Base-by-base conservation (phyloP, 2,888 invertebrate genomes). In the Cheilosia grossa region DNA sequence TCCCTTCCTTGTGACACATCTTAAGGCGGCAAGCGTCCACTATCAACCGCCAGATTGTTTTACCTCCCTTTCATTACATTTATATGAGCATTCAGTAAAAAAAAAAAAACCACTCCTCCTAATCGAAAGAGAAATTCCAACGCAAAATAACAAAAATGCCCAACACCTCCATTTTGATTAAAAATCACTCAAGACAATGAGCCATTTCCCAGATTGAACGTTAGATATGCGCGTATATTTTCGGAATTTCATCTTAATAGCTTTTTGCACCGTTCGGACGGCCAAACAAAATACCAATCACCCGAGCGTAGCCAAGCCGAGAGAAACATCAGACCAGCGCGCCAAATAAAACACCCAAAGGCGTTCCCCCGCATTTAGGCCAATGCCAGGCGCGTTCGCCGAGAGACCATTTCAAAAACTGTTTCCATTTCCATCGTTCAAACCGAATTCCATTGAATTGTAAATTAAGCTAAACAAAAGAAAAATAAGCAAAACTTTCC, bases 381-480 rank as follows among this genome's bases (percentile, higher is more conserved):
- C 78, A 79, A 54, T 72, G 58, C 58, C 74, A 74, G 59, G 6
- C 40, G 30, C 30, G 30, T 9, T 30, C 30, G 9, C 21, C 13
- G 56, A 73, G 56, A 66, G 69, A 73, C 40, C 27, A 79, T 70
- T 64, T 82, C 21, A 27, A 56, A 72, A 82, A 78, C 61, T 64
- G 53, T 79, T 79, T 74, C 63, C 82, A 73, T 72, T 83, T 79
- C 59, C 69, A 79, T 59, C 66, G 58, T 53, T 66, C 49, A 17
- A 30, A 53, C 56, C 33, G 53, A 67, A 73, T 72, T 80, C 80
- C 75, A 85, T 80, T 75, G 75, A 85, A 85, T 85, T 81, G 70
- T 77, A 81, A 77, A 81, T 85, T 75, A 70, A 85, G 58, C 72
- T 80, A 77, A 85, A 81, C 85, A 80, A 79, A 80, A 64, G 70